Conservation (phyloP, 1,140 invertebrate genomes). For the Trichonephila clavipes region DNA sequence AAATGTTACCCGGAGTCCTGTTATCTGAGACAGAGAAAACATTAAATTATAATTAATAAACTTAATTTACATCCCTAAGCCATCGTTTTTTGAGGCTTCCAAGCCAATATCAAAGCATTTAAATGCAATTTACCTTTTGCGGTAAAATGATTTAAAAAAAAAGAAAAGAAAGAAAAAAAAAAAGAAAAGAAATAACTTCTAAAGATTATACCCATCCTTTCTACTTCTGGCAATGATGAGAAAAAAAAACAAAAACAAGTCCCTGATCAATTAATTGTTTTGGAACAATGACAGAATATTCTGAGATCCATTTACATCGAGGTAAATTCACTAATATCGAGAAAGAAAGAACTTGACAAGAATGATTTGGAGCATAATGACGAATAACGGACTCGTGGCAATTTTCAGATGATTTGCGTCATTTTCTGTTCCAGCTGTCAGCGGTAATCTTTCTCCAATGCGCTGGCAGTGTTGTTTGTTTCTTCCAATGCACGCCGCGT, state of each 20-base stretch:
- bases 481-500: slow-evolving; percentile 81
- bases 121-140: too few species aligned
- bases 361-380: background rate
- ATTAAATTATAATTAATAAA: too few species aligned
- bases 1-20: too few species aligned
- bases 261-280: background rate
- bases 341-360: background rate
- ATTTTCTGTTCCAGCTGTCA: background rate
- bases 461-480: slow-evolving; percentile 77
- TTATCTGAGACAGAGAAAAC: too few species aligned
- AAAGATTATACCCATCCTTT: background rate
- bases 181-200: background rate
- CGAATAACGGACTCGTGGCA: background rate
- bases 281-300: background rate
- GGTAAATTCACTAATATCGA: background rate
- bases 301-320: background rate
- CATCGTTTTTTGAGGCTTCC: too few species aligned
- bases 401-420: background rate
- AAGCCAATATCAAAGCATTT: too few species aligned
- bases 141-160: background rate
- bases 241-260: background rate
- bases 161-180: background rate
- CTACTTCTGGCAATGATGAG: background rate
- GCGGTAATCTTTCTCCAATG: slow-evolving; percentile 54
- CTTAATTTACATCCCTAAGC: too few species aligned